Evolutionary conservation across 2,797 vertebrate genomes (phyloP).

Genomic region (Xiphorhynchus erythropygius): DNA sequence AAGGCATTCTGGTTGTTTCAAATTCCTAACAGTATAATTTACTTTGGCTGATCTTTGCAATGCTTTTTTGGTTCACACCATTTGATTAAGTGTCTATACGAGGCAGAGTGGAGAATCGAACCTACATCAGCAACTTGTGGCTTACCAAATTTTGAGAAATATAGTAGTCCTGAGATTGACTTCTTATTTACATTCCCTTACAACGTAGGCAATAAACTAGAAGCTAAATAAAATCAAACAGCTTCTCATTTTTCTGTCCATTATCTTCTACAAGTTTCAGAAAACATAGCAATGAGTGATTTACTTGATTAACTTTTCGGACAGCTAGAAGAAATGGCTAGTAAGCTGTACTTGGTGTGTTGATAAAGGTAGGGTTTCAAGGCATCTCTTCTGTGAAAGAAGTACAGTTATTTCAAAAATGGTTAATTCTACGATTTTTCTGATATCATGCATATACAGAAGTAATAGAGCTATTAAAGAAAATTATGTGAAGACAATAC

Average conservation of each 20-base stretch:
- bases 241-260: constrained; percentile 24
- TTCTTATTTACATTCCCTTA: constrained; percentile 41
- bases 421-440: neutral
- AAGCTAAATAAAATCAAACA: constrained; percentile 41
- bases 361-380: constrained; percentile 9
- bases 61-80: neutral
- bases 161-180: neutral
- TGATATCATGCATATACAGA: neutral
- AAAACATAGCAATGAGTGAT: constrained; percentile 5
- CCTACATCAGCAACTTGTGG: neutral
- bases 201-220: constrained; percentile 10
- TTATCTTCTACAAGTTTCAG: constrained; percentile 32
- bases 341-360: constrained; percentile 10
- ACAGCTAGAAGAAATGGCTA: constrained; percentile 4
- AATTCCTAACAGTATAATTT: neutral
- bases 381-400: neutral
- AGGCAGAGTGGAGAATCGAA: neutral
- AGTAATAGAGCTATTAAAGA: constrained; percentile 22
- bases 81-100: neutral
- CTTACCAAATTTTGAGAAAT: constrained; percentile 15
- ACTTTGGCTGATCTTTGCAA: neutral
- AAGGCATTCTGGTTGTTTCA: neutral
- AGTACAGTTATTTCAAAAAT: constrained; percentile 8
- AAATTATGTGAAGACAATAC: neutral
- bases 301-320: constrained; percentile 48